These are phyloP conservation scores for Pseudorectes ferrugineus DNA, from an alignment of 2,113 vertebrate genomes.

Conservation along the genomic window DNA sequence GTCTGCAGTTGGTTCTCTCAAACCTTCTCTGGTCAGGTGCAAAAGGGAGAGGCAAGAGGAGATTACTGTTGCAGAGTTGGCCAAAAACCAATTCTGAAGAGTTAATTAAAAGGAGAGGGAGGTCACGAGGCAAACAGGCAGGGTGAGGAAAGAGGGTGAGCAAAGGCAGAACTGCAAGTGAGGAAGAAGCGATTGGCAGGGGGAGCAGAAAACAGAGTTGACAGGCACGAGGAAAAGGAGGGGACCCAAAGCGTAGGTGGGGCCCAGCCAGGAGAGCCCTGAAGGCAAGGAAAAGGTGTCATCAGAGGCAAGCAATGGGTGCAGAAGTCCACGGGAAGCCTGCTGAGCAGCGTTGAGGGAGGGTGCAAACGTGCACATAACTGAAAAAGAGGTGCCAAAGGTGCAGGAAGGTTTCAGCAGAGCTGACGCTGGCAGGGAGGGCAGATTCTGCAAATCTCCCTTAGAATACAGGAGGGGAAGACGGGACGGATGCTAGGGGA, in stretches of 20 bases:
- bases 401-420: neutral
- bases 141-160: neutral
- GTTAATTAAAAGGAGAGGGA: conserved; percentile 30
- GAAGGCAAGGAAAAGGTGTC: conserved; percentile 19
- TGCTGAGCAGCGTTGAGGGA: neutral
- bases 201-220: neutral
- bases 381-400: neutral
- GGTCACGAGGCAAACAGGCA: conserved; percentile 43
- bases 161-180: neutral
- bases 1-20: conserved; percentile 36
- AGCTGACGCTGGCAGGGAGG: neutral
- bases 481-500: neutral
- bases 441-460: neutral
- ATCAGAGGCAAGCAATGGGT: neutral
- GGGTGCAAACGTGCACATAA: neutral
- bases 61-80: conserved; percentile 40
- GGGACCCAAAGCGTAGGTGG: neutral
- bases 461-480: neutral
- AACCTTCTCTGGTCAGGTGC: conserved; percentile 42
- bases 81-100: conserved; percentile 35
- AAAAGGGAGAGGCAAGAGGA: conserved; percentile 42
- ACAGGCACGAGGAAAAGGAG: neutral
- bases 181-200: neutral
- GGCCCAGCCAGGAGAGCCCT: neutral
- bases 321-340: neutral